These are phyloP conservation scores for Pogonomyrmex barbatus DNA, from an alignment of 1,140 invertebrate genomes.

Conservation along the genomic window DNA sequence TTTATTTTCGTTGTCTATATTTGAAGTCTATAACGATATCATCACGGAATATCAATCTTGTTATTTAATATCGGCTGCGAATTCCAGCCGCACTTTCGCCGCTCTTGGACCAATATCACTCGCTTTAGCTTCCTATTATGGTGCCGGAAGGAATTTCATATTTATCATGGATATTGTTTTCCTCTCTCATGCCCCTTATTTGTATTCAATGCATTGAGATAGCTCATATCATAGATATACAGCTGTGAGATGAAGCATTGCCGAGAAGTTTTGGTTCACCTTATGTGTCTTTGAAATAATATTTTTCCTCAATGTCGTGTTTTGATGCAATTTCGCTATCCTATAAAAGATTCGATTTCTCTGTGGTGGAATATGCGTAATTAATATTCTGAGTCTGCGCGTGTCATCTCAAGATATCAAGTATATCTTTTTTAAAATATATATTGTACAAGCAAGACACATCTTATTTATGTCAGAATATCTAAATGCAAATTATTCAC, in stretches of 20 bases:
- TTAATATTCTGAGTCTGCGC: conserved; percentile 6
- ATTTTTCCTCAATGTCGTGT: conserved; percentile 26
- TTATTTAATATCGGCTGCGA: conserved; percentile 74
- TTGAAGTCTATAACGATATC: conserved; percentile 33
- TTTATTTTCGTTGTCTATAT: neutral
- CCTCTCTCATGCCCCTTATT: conserved; percentile 71
- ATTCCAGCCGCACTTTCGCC: conserved; percentile 60
- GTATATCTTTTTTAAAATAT: neutral
- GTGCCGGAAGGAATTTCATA: conserved; percentile 75
- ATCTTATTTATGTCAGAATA: neutral
- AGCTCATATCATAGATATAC: conserved; percentile 68
- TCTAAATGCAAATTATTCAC: neutral
- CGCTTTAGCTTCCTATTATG: conserved; percentile 60
- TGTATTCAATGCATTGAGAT: conserved; percentile 78
- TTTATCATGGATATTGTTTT: conserved; percentile 81
- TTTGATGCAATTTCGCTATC: conserved; percentile 52
- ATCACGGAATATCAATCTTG: conserved; percentile 69
- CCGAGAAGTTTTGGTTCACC: conserved; percentile 65
- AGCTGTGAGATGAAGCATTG: conserved; percentile 69
- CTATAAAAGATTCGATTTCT: conserved; percentile 30
- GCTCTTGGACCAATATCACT: conserved; percentile 65
- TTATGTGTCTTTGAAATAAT: conserved; percentile 65
- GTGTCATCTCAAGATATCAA: neutral
- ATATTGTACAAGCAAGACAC: neutral
- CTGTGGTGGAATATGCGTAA: neutral